These are phyloP conservation scores for Vidua chalybeata DNA, from an alignment of 2,113 vertebrate genomes.

Conservation along the genomic window DNA sequence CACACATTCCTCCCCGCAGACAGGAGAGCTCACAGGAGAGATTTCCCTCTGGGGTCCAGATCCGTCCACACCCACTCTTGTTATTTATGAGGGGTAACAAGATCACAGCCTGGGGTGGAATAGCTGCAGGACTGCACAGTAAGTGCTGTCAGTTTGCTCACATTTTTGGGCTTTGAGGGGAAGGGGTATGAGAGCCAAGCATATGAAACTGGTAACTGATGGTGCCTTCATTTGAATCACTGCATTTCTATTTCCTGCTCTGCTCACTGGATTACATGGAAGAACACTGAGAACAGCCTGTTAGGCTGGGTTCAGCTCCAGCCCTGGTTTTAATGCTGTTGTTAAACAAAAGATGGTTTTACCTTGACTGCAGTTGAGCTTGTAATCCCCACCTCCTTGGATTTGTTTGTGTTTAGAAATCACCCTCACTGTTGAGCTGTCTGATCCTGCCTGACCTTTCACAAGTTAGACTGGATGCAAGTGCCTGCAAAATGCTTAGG, in stretches of 20 bases:
- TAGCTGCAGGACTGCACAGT: background rate
- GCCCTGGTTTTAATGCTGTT: conserved; percentile 14
- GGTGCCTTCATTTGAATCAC: background rate
- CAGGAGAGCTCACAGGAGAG: background rate
- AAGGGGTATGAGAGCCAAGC: background rate
- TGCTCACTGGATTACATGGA: background rate
- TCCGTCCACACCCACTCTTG: background rate
- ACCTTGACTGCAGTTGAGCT: background rate
- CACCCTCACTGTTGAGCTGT: background rate
- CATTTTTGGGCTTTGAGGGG: background rate
- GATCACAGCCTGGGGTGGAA: background rate
- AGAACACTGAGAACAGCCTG: background rate
- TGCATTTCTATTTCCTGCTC: conserved; percentile 5
- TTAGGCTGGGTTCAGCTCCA: conserved; percentile 40
- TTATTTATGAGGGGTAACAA: background rate
- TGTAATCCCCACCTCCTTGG: background rate
- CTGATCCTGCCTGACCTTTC: conserved; percentile 43
- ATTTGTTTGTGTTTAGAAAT: background rate
- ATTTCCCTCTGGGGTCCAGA: background rate
- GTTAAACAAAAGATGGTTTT: background rate
- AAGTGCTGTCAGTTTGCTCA: background rate
- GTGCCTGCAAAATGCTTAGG: background rate
- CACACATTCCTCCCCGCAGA: background rate
- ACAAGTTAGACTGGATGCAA: background rate
- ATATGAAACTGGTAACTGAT: background rate